phyloP scores from a whole-genome alignment of 1,140 invertebrate species.

The Pristionchus pacificus region DNA sequence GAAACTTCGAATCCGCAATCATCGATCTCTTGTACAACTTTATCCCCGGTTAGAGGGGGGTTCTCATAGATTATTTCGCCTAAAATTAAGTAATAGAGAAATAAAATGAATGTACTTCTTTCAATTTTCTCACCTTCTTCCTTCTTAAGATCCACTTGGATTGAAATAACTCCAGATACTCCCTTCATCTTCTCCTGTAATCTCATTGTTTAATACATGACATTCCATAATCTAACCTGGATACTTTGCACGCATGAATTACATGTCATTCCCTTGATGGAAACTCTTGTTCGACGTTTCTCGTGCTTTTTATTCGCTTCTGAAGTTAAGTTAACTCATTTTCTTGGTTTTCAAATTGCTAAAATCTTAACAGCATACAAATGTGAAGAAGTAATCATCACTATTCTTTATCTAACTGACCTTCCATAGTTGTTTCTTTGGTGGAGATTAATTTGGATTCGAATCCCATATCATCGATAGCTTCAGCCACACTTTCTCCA shows the following conservation, averaged over 20 bases:
- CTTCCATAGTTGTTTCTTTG: no score
- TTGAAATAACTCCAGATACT: constrained; percentile 18
- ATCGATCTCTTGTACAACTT: constrained; percentile 38
- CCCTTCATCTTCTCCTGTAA: constrained; percentile 62
- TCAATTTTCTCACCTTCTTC: constrained; percentile 18
- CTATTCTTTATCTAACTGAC: no score
- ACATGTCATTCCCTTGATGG: constrained; percentile 77
- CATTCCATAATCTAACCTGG: constrained; percentile 61
- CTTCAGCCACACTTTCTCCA: constrained; percentile 27
- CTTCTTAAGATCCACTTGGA: constrained; percentile 34
- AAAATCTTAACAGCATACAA: background rate
- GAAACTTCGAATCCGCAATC: constrained; percentile 44
- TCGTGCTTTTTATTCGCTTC: background rate
- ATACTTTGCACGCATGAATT: constrained; percentile 89
- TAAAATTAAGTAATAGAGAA: constrained; percentile 5
- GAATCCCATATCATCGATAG: constrained; percentile 46
- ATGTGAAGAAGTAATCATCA: no score
- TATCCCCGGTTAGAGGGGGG: constrained; percentile 14
- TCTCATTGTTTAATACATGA: background rate
- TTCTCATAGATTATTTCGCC: constrained; percentile 24
- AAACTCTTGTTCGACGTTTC: constrained; percentile 13
- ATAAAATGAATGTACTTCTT: background rate
- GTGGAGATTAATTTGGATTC: constrained; percentile 32
- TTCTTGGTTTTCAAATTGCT: background rate
- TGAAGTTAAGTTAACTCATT: background rate